These are phyloP conservation scores for Cyanoliseus patagonus DNA, from an alignment of 2,113 vertebrate genomes.

Conservation along the genomic window DNA sequence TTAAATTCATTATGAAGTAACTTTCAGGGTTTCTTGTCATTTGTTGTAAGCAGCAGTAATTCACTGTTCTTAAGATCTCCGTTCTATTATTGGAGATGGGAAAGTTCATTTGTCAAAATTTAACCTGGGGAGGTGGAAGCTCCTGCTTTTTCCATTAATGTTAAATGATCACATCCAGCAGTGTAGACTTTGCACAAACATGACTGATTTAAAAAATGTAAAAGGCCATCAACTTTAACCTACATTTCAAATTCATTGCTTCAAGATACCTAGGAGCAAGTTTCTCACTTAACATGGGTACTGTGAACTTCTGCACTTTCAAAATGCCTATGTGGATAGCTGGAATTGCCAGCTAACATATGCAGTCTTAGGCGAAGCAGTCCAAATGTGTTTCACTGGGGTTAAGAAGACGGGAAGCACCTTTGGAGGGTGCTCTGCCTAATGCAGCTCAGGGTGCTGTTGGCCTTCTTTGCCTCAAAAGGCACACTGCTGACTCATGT, in stretches of 20 bases:
- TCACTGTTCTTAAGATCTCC: neutral
- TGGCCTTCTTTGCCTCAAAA: neutral
- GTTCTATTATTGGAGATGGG: neutral
- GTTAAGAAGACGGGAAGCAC: neutral
- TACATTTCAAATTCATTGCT: neutral
- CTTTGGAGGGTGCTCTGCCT: neutral
- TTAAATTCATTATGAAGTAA: conserved; percentile 27
- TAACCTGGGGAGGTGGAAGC: neutral
- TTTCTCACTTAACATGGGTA: neutral
- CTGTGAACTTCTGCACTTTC: neutral
- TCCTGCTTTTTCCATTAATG: neutral
- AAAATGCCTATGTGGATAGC: neutral
- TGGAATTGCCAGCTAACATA: neutral
- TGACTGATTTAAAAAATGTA: neutral
- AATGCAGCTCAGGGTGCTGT: neutral
- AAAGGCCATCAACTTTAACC: neutral
- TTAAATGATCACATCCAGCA: neutral
- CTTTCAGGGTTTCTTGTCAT: neutral
- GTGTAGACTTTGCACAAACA: neutral
- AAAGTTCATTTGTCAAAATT: neutral
- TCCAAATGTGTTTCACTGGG: neutral
- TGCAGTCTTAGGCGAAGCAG: neutral
- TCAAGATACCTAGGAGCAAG: neutral
- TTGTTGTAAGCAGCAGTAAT: neutral
- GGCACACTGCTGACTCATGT: neutral